Evolutionary conservation across 2,797 vertebrate genomes (phyloP).

Genomic region (Cheirogaleus major): DNA sequence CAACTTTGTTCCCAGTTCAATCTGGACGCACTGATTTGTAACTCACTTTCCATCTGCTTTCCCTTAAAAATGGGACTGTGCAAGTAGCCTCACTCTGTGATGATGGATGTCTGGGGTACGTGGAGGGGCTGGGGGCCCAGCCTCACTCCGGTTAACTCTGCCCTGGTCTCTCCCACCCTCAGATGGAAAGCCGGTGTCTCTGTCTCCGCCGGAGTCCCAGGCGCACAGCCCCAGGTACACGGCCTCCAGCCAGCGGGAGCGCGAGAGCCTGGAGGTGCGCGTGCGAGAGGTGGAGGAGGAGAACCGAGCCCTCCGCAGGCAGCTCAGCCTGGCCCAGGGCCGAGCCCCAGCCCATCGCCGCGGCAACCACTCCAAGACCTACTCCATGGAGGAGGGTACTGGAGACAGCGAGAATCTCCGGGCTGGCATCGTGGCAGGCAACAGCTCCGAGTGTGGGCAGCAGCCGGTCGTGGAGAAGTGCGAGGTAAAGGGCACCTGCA

Average conservation of each 20-base stretch:
- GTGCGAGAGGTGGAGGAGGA: slow-evolving; percentile 96
- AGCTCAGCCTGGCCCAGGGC: slow-evolving; percentile 92
- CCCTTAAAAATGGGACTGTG: background rate
- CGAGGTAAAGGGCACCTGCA: slow-evolving; percentile 88
- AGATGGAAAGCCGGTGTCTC: slow-evolving; percentile 95
- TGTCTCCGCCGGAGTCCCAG: slow-evolving; percentile 94
- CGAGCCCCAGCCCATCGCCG: slow-evolving; percentile 81
- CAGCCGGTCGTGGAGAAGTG: slow-evolving; percentile 97
- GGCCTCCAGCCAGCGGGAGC: slow-evolving; percentile 87
- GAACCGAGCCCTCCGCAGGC: slow-evolving; percentile 92
- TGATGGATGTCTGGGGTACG: background rate
- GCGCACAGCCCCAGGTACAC: slow-evolving; percentile 89
- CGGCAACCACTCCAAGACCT: slow-evolving; percentile 92
- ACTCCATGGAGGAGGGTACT: slow-evolving; percentile 94
- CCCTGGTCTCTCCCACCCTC: slow-evolving; percentile 1
- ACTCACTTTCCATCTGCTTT: background rate
- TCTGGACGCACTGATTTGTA: background rate
- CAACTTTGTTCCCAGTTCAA: slow-evolving; percentile 62
- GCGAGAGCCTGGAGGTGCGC: slow-evolving; percentile 93
- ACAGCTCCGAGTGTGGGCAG: slow-evolving; percentile 95
- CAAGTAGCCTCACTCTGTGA: background rate
- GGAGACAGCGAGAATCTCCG: slow-evolving; percentile 94
- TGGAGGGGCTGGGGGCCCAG: background rate
- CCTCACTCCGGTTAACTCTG: background rate
- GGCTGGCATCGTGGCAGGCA: slow-evolving; percentile 89